Evolutionary conservation across 2,797 vertebrate genomes (phyloP), one percentile per base, ranked within the genome.

Genomic region (Sternarchorhynchus goeldii): DNA sequence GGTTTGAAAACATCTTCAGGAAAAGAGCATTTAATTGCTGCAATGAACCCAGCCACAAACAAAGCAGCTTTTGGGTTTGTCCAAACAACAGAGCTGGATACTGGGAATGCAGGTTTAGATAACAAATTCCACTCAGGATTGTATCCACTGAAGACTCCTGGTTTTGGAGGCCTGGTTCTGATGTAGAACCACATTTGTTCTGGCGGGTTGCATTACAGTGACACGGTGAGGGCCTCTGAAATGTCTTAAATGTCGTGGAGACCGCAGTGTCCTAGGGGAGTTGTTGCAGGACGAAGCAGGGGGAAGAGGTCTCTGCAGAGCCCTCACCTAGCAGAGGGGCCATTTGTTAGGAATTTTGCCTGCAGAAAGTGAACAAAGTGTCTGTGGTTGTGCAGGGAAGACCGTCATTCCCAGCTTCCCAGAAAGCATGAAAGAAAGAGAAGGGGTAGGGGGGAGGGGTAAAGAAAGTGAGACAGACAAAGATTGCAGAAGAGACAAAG

Each of bases 1-100:
- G 91, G 90, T 91, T 89, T 85, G 85, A 60, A 75, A 41, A 32
- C 73, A 57, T 31, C 87, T 90, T 86, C 88, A 88, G 87, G 84
- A 87, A 86, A 86, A 85, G 79, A 80, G 60, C 64, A 59, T 58
- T 87, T 88, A 88, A 89, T 88, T 91, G 87, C 75, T 45, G 77
- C 62, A 76, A 86, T 80, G 73, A 81, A 78, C 83, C 81, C 85
- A 63, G 83, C 85, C 85, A 86, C 78, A 85, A 81, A 82, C 78
- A 84, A 74, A 82, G 82, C 80, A 73, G 55, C 76, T 81, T 45
- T 64, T 62, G n/a, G 56, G 84, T 84, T 83, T 82, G 86, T 82
- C 81, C 80, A 79, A 88, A 87, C 84, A 78, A 85, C 87, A 85
- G 56, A 12, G 2, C 76, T 45, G 75, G 75, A 76, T 25, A 78